Conservation (phyloP, 2,888 invertebrate genomes). For the Timema cristinae region DNA sequence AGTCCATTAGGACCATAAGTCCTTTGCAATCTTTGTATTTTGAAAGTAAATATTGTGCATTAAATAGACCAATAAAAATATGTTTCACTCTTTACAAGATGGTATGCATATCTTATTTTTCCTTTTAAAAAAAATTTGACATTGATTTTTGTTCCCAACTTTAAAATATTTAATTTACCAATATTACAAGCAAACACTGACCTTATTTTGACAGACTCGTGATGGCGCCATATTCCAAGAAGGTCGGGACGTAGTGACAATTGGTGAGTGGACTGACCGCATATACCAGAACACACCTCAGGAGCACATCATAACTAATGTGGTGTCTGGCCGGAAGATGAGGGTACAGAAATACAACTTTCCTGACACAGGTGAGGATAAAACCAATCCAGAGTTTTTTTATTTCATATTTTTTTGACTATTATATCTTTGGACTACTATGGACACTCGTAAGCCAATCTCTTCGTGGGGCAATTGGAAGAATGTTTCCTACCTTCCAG, state of each 20-base stretch:
- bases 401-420: no score
- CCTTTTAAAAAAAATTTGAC: no score
- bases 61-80: not conserved
- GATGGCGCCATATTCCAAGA: slow-evolving; percentile 85
- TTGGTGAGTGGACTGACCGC: slow-evolving; percentile 90
- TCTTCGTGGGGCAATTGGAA: no score
- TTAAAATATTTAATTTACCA: slow-evolving; percentile 39
- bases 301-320: slow-evolving; percentile 89
- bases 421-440: no score
- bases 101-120: not conserved
- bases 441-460: no score
- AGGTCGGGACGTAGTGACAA: slow-evolving; percentile 82
- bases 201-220: slow-evolving; percentile 57
- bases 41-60: no score
- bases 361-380: slow-evolving; percentile 73
- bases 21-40: no score
- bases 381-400: no score
- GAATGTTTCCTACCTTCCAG: no score
- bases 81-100: not conserved
- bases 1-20: no score
- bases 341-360: slow-evolving; percentile 91
- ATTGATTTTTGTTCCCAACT: no score
- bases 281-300: slow-evolving; percentile 91
- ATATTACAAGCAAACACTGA: slow-evolving; percentile 50
- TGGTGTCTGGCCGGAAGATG: slow-evolving; percentile 88